phyloP scores from a whole-genome alignment of 2,797 vertebrate species.

The Galago senegalensis region DNA sequence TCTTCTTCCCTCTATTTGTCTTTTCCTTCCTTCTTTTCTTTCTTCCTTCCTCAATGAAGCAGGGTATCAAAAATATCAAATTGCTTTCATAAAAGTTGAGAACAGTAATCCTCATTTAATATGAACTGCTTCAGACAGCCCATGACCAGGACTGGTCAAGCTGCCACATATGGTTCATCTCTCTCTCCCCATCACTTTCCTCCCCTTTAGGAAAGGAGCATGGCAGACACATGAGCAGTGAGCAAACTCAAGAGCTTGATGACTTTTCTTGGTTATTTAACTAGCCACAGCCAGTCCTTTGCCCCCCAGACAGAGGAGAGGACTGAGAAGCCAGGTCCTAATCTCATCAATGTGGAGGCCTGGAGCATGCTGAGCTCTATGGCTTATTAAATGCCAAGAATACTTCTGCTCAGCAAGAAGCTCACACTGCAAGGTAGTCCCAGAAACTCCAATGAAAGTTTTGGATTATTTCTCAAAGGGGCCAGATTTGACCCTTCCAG shows the following conservation, averaged over 20 bases:
- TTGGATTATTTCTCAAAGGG: conserved; percentile 8
- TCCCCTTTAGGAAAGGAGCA: neutral
- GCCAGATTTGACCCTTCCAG: neutral
- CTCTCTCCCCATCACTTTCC: neutral
- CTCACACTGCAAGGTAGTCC: neutral
- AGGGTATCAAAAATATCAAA: neutral
- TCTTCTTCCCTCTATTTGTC: neutral
- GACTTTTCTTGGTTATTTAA: neutral
- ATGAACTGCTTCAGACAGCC: neutral
- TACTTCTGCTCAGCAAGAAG: neutral
- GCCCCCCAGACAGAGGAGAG: neutral
- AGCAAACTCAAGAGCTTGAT: neutral
- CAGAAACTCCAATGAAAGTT: neutral
- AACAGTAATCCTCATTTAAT: neutral
- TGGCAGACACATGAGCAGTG: neutral
- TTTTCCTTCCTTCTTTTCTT: neutral
- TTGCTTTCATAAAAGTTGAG: neutral
- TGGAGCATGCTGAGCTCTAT: neutral
- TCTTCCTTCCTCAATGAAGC: neutral
- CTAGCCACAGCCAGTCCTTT: neutral
- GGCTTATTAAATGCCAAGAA: neutral
- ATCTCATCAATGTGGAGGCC: neutral
- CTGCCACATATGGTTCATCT: neutral
- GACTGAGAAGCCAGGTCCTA: neutral
- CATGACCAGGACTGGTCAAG: neutral